Evolutionary conservation across 1,140 invertebrate genomes (phyloP), one percentile per base, ranked within the genome.

Genomic region (Uloborus diversus): DNA sequence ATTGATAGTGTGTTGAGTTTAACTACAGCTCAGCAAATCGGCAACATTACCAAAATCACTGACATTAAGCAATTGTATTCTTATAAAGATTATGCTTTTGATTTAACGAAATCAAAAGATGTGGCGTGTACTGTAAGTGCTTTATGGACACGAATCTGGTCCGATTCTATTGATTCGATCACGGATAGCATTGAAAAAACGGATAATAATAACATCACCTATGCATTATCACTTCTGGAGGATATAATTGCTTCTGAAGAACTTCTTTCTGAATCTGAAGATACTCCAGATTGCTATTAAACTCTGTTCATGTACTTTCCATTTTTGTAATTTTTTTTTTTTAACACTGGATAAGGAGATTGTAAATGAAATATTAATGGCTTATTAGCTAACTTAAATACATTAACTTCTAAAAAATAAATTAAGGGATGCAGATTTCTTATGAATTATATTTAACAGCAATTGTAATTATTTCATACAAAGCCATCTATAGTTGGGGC

Each of bases 1-100:
- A 51, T 73, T 42, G 70, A 73, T 49, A 49, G 51, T 73, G 57
- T 62, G 3, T 32, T 62, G 28, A 33, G 25, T 3, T 23, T 62
- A 11, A 28, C 70, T 33, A 73, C 70, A 17, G 57, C 70, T 23
- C 25, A 73, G 7, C 57, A 62, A 25, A 61, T 73, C 33, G 11
- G 30, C 25, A 69, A 33, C 20, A 53, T 53, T 20, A 5, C 9
- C 23, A 53, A 53, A 53, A 14, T 4, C 20, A 20, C 13, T 53
- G 49, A 53, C n/a, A 20, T 9, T 20, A 53, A 53, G 23, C n/a
- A 17, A 17, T 7, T 7, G 7, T 17, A 53, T 53, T 53, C 20
- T 53, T 53, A 14, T n/a, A n/a, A 9, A n/a, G 20, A 53, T 1
- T 53, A 17, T 17, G n/a, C n/a, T n/a, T n/a, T n/a, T n/a, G n/a